Conservation (phyloP, 1,140 invertebrate species). For the Drosophila fuyamai region DNA sequence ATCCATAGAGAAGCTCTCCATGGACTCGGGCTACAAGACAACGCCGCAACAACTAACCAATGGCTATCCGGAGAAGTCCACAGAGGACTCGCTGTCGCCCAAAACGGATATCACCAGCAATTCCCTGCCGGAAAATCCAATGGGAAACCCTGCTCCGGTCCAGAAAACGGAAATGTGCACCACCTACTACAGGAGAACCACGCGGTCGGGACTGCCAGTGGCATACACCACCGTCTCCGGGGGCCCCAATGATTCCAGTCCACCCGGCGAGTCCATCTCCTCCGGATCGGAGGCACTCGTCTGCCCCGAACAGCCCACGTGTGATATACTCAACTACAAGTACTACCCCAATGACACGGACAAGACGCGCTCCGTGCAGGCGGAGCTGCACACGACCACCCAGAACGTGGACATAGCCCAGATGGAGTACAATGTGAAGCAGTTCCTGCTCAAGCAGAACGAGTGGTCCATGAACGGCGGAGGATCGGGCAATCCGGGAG, state of each 20-base stretch:
- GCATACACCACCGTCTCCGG: slow-evolving; percentile 66
- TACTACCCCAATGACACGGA: slow-evolving; percentile 83
- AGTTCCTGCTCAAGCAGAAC: slow-evolving; percentile 87
- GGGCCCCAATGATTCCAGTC: background rate
- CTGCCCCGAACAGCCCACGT: slow-evolving; percentile 80
- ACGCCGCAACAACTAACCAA: slow-evolving; percentile 78
- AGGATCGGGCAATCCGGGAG: background rate
- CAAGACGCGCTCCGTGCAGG: slow-evolving; percentile 74
- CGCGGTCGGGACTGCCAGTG: slow-evolving; percentile 74
- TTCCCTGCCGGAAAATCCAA: slow-evolving; percentile 44
- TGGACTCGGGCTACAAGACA: slow-evolving; percentile 83
- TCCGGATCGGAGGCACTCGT: slow-evolving; percentile 59
- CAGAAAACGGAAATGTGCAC: slow-evolving; percentile 69
- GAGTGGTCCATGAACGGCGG: slow-evolving; percentile 85
- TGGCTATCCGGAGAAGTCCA: slow-evolving; percentile 74
- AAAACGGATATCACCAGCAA: slow-evolving; percentile 76
- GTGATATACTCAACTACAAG: slow-evolving; percentile 84
- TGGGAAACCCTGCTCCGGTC: background rate
- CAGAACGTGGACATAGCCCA: slow-evolving; percentile 86
- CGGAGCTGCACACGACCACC: slow-evolving; percentile 79
- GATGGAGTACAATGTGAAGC: slow-evolving; percentile 88
- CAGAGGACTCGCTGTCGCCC: slow-evolving; percentile 72
- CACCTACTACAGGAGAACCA: slow-evolving; percentile 77
- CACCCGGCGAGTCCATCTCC: slow-evolving; percentile 31
- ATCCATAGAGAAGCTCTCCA: slow-evolving; percentile 80